Evolutionary conservation across 1,140 invertebrate genomes (phyloP), one percentile per base, ranked within the genome.

Genomic region (Scaptomyza montana): DNA sequence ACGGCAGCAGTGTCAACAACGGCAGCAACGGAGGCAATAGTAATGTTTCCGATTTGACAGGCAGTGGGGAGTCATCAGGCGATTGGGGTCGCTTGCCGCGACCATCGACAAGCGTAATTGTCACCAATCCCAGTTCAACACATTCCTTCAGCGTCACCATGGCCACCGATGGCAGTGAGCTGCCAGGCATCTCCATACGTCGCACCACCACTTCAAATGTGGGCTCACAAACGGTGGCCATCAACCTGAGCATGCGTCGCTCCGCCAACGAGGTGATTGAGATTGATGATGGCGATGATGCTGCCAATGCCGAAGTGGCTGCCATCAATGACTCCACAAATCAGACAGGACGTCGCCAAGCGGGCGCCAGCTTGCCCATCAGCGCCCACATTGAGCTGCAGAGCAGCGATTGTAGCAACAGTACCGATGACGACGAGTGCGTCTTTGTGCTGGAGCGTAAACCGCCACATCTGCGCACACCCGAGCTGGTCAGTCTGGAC

Each of bases 391-490:
- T 89, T n/a, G 85, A 89, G 43, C 60, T 89, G n/a, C 45, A 81
- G 46, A 90, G 81, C 86, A 78, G 75, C 66, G 71, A 77, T n/a
- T 70, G 62, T 53, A 68, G 59, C 36, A 71, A 59, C 41, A 89
- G 60, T 53, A 81, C 67, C 45, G 73, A 61, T 36, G 80, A 87
- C 1, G 87, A 89, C 6, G 90, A 92, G 50, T 92, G 91, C 28
- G 76, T 87, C 30, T 92, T 92, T 65, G 90, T 92, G 2, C 57
- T 91, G 21, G 91, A 91, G 55, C 80, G 93, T 3, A 94, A 94
- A 65, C 93, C 94, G 8, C 94, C 94, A 5, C 93, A 94, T 63
- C 92, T 93, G 57, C 89, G 94, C 6, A 94, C 94, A 10, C 94
- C 94, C 2, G 93, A 94, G 74, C 91, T 94, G 47, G 93, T 94